Evolutionary conservation across 1,140 invertebrate genomes (phyloP), one percentile per base, ranked within the genome.

Genomic region (Papilio polyxenes): DNA sequence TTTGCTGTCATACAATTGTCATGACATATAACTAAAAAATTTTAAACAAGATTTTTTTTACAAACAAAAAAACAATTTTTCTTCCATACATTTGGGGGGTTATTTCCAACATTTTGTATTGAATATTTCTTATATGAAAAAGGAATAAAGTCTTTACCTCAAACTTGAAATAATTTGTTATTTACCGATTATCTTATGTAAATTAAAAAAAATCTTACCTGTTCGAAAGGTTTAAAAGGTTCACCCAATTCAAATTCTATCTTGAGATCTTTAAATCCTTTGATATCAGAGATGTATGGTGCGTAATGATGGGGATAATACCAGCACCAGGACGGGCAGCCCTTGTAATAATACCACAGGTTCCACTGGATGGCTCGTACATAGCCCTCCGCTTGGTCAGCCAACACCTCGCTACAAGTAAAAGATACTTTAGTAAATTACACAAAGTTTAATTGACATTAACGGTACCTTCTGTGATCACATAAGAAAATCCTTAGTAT

Each of bases 291-390:
- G 74, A 99, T 98, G 89, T 97, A 99, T 0, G 99, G 99, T 0
- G 98, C 97, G 94, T 99, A 99, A 92, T 99, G 98, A 89, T 98
- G 97, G 0, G 98, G 98, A 93, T 99, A 99, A 93, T 96, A 99
- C 99, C 99, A 99, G 31, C 98, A 98, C 99, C 99, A 99, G 1
- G 98, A 99, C 51, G 97, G 97, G 75, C 98, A 98, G 40, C 99
- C 99, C 86, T 98, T 97, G 93, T 99, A 99, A 92, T 99, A 99
- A 93, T 99, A 99, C 89, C 97, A 96, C 6, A 99, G 94, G 89
- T 98, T 98, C 99, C 99, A 99, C 88, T 99, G 99, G 81, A 99
- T 97, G 0, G 98, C 98, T 80, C 96, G 95, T 9, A 99, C 97
- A 92, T 99, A 99, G 75, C 97, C 96, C 89, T 97, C 96, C 1